phyloP scores from a whole-genome alignment of 2,113 vertebrate species.

The Anolis carolinensis region DNA sequence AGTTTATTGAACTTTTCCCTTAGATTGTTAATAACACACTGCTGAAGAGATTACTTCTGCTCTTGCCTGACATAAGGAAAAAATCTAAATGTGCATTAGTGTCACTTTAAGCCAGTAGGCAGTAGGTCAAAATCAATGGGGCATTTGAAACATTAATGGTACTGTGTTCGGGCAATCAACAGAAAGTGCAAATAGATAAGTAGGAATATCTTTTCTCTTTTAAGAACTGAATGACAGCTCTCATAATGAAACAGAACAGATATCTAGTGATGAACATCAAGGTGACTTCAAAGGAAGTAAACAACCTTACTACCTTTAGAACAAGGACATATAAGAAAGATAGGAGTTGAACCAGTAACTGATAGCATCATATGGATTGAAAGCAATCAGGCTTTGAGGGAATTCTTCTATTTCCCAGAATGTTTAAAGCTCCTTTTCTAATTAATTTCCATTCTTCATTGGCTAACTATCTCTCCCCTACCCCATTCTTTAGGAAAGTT shows the following conservation, averaged over 20 bases:
- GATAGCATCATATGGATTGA: slow-evolving; percentile 4
- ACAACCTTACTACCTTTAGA: not conserved
- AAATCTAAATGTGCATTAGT: not conserved
- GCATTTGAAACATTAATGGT: slow-evolving; percentile 1
- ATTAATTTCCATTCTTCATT: not conserved
- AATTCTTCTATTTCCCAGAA: not conserved
- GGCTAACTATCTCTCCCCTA: not conserved
- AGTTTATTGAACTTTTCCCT: not conserved
- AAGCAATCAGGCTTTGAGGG: fast-evolving
- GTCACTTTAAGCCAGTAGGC: slow-evolving; percentile 14
- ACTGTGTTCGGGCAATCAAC: not conserved
- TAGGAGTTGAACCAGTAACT: not conserved
- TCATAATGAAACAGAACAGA: slow-evolving; percentile 7
- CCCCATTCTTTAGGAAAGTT: slow-evolving; percentile 8
- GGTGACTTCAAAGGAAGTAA: not conserved
- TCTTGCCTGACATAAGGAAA: slow-evolving; percentile 1
- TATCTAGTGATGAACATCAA: not conserved
- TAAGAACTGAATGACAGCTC: not conserved
- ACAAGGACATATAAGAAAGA: not conserved
- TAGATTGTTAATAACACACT: not conserved
- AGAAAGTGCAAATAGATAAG: not conserved
- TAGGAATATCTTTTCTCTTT: not conserved
- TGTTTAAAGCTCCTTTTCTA: not conserved
- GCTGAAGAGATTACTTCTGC: slow-evolving; percentile 26
- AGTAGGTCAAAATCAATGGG: slow-evolving; percentile 17